Conservation (phyloP, 2,797 vertebrate genomes). For the Acanthornis magna region DNA sequence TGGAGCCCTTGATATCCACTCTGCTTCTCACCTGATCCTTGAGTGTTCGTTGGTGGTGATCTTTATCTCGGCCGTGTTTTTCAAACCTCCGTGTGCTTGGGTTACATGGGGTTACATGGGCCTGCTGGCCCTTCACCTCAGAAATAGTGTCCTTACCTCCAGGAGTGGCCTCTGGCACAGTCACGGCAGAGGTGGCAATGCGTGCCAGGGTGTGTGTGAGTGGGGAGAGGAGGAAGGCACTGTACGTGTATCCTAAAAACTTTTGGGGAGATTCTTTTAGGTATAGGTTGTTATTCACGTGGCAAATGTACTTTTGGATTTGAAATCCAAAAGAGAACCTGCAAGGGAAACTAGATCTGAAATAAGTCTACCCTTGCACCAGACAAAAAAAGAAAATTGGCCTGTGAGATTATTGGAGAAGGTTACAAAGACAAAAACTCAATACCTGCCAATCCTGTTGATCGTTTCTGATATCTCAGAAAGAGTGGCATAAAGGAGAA, state of each 20-base stretch:
- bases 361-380: background rate
- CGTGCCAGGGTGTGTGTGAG: background rate
- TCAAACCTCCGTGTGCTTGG: background rate
- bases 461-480: background rate
- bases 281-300: accelerated
- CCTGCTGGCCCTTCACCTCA: background rate
- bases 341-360: background rate
- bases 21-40: background rate
- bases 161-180: background rate
- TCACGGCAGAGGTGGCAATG: background rate
- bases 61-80: background rate
- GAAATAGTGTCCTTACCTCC: accelerated
- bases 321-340: background rate
- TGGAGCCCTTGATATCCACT: background rate
- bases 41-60: accelerated
- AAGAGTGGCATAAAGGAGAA: background rate
- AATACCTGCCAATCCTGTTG: accelerated
- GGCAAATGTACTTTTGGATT: background rate
- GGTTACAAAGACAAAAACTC: background rate
- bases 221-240: background rate
- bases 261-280: accelerated
- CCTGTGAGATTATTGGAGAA: background rate
- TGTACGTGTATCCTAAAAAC: accelerated
- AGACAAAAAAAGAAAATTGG: background rate
- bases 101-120: background rate